A percentile compares a stretch with the other conserved stretches of the same genome.
Evolutionary conservation across 2,113 vertebrate genomes (phyloP).

Genomic region (Lichenostomus cassidix): DNA sequence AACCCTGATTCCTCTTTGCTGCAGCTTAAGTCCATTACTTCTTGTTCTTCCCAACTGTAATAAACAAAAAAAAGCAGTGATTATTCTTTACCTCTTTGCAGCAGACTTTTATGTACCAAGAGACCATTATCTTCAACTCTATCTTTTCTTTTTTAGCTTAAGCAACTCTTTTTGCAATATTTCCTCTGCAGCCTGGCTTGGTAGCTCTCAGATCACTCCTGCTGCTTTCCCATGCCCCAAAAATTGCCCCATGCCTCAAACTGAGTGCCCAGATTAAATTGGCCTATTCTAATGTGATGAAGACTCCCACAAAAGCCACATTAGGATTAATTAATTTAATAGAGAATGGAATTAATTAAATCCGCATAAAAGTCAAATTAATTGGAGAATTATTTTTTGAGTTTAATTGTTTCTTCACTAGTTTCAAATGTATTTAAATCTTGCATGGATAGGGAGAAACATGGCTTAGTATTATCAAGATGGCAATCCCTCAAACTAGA

Average conservation of each 20-base stretch:
- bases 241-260: background rate
- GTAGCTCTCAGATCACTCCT: background rate
- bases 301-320: background rate
- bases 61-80: background rate
- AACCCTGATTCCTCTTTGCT: background rate
- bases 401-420: background rate
- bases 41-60: background rate
- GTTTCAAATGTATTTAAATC: background rate
- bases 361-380: background rate
- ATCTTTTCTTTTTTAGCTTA: background rate
- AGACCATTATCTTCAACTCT: background rate
- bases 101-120: background rate
- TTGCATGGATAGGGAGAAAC: background rate
- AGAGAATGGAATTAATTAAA: background rate
- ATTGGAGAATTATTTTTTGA: background rate
- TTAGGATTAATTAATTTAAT: background rate
- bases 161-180: background rate
- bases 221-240: background rate
- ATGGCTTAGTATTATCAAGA: background rate
- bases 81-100: background rate
- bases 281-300: background rate
- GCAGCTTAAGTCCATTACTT: background rate
- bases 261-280: background rate
- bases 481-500: background rate
- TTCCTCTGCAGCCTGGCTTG: background rate